A percentile compares a stretch with the other conserved stretches of the same genome.
These are phyloP conservation scores for Machimus rusticus DNA, from an alignment of 2,888 invertebrate species.

Conservation along the genomic window DNA sequence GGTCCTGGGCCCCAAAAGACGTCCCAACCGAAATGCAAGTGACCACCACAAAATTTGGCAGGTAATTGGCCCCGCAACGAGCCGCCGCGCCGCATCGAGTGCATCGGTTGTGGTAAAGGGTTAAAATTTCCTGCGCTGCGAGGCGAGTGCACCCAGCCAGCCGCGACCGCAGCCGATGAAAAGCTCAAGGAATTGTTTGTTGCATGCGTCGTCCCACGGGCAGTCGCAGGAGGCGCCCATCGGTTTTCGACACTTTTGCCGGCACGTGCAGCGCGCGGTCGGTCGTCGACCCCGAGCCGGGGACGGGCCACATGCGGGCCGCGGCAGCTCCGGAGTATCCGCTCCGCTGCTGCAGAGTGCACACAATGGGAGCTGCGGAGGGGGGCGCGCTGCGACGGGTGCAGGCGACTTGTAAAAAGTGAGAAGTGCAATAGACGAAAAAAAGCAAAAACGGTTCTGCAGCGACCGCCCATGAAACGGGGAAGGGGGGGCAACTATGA, in stretches of 20 bases:
- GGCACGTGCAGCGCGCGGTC: slow-evolving; percentile 40
- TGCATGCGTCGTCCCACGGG: background rate
- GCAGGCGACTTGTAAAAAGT: background rate
- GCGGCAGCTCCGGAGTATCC: background rate
- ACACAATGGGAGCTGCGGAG: background rate
- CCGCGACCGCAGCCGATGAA: background rate
- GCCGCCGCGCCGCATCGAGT: background rate
- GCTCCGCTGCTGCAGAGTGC: background rate
- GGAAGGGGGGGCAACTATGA: background rate
- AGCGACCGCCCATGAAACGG: background rate
- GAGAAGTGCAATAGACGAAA: background rate
- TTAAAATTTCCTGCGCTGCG: background rate
- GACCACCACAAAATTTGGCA: background rate
- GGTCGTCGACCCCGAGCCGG: slow-evolving; percentile 32
- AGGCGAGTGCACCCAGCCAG: background rate
- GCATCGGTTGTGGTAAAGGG: background rate
- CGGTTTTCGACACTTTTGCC: slow-evolving; percentile 42
- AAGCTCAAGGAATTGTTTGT: slow-evolving; percentile 22
- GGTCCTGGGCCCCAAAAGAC: background rate
- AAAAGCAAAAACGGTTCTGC: background rate
- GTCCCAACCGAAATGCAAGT: background rate
- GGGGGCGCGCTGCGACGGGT: background rate
- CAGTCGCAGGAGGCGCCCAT: slow-evolving; percentile 44
- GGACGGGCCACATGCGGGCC: background rate
- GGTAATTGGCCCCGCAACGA: background rate